phyloP scores from a whole-genome alignment of 2,113 vertebrate species.

The Ploceus nigricollis region DNA sequence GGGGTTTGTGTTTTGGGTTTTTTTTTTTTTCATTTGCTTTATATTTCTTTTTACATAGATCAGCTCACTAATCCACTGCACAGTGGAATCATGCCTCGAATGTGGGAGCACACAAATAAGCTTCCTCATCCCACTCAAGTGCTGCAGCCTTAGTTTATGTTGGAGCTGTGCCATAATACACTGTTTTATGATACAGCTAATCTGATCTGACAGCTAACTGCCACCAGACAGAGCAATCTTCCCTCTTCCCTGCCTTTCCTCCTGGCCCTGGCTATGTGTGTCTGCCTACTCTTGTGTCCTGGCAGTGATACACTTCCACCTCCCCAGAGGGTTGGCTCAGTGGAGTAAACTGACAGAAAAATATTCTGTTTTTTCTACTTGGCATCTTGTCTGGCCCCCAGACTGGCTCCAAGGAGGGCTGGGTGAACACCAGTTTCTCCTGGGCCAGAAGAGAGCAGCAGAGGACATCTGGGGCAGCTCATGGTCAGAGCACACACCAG shows the following conservation, averaged over 20 bases:
- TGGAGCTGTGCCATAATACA: conserved; percentile 22
- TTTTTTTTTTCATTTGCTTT: background rate
- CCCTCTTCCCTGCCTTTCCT: background rate
- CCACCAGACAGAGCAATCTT: conserved; percentile 13
- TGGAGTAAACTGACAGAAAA: background rate
- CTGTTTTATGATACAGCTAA: conserved; percentile 25
- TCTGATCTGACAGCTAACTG: conserved; percentile 44
- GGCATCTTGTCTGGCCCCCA: background rate
- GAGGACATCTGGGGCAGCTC: accelerated
- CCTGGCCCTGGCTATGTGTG: background rate
- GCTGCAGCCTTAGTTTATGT: background rate
- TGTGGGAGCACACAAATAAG: background rate
- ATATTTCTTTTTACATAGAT: background rate
- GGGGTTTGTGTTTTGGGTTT: background rate
- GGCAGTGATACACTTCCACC: accelerated
- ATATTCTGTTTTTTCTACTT: background rate
- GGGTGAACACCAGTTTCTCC: background rate
- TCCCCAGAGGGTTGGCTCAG: background rate
- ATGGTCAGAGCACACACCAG: accelerated
- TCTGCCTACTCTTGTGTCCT: background rate
- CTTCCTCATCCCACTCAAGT: conserved; percentile 19
- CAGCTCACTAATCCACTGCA: background rate
- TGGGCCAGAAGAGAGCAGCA: accelerated
- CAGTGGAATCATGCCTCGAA: background rate
- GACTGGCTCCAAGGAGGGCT: accelerated